These are phyloP conservation scores for Drosophila ficusphila DNA, from an alignment of 1,140 invertebrate species.

Conservation along the genomic window DNA sequence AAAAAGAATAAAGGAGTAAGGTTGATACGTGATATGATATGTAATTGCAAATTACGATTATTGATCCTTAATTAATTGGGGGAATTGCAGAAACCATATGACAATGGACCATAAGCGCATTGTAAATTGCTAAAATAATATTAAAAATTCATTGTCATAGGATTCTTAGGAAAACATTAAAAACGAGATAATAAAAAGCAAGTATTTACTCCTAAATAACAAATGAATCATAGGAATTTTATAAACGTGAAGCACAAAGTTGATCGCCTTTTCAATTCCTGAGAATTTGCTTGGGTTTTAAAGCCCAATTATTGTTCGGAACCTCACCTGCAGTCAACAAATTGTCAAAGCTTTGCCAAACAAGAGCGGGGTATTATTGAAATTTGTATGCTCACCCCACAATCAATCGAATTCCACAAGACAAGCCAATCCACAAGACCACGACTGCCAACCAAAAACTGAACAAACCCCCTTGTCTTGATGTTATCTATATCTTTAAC, in stretches of 20 bases:
- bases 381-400: conserved; percentile 54
- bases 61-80: conserved; percentile 62
- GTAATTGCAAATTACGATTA: conserved; percentile 71
- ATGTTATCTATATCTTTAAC: conserved; percentile 17
- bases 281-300: background rate
- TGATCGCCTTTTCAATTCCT: background rate
- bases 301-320: background rate
- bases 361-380: conserved; percentile 39
- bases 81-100: conserved; percentile 7
- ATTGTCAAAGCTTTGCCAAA: conserved; percentile 11
- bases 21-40: conserved; percentile 44
- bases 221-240: too few relatives aligned
- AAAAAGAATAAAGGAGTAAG: background rate
- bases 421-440: conserved; percentile 3
- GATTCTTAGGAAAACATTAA: too few relatives aligned
- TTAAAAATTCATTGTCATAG: background rate
- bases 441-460: conserved; percentile 41
- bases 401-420: conserved; percentile 53
- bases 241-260: too few relatives aligned
- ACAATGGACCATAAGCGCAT: conserved; percentile 29
- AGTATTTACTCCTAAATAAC: too few relatives aligned
- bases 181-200: too few relatives aligned
- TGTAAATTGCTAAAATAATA: conserved; percentile 10
- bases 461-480: conserved; percentile 59
- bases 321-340: conserved; percentile 17